phyloP scores from a whole-genome alignment of 2,113 vertebrate genomes.

The Grantiella picta region DNA sequence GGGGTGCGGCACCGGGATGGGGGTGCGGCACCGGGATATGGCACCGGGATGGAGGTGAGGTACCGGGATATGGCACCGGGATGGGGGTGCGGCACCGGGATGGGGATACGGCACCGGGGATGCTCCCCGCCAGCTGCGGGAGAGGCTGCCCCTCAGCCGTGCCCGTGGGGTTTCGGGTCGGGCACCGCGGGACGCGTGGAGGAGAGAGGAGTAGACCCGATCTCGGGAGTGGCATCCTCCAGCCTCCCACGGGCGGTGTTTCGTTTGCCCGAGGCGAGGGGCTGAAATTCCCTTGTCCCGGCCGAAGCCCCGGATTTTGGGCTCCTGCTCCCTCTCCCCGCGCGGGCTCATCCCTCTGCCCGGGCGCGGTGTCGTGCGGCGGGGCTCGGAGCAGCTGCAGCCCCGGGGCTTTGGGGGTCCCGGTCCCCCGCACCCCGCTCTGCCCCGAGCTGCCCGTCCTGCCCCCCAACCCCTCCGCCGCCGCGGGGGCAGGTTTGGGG shows the following conservation, averaged over 20 bases:
- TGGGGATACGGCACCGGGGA: too few relatives aligned
- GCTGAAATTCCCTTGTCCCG: neutral
- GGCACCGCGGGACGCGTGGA: neutral
- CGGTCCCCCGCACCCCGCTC: neutral
- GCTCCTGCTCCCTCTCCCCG: neutral
- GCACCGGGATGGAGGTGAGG: accelerated
- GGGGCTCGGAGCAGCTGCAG: neutral
- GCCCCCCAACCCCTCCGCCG: neutral
- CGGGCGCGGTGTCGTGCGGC: neutral
- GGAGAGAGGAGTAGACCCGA: neutral
- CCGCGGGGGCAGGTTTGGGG: neutral
- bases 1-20: too few relatives aligned
- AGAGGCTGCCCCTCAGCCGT: neutral
- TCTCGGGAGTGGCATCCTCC: neutral
- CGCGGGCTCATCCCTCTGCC: neutral
- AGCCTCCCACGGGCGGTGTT: accelerated
- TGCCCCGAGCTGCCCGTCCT: neutral
- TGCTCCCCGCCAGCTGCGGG: neutral
- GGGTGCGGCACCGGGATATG: too few relatives aligned
- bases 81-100: too few relatives aligned
- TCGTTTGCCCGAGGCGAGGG: neutral
- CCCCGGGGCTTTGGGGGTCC: neutral
- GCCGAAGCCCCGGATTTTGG: neutral
- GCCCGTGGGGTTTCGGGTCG: neutral
- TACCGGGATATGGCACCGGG: too few relatives aligned